Base-by-base conservation (phyloP, 2,888 invertebrate genomes). In the Tachina grossa region DNA sequence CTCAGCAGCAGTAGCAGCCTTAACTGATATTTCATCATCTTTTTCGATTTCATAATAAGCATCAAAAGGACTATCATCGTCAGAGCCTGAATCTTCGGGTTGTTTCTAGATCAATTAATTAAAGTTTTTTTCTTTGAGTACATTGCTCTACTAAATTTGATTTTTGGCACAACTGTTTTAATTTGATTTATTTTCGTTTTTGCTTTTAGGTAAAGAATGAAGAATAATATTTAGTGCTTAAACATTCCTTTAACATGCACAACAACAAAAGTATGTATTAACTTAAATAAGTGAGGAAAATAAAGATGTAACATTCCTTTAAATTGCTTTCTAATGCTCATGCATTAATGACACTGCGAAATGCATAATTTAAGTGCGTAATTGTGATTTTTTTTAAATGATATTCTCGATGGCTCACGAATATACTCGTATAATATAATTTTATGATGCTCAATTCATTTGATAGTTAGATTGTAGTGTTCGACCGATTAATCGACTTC, bases 51-150 rank as follows among this genome's bases (percentile, higher is more conserved):
- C 90, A 88, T 90, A 89, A 89, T 91, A 89, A 88, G 90, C 91
- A 89, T 92, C 92, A 79, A 92, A 92, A 66, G 92, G 92, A 89
- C 89, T 90, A 90, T 92, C 92, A 88, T 92, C 92, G 78, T 92
- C 91, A 88, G 91, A 91, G 80, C 84, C 86, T 88, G 92, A 91
- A 88, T 92, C 92, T 90, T 92, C 92, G 84, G 91, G 92, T 86
- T 91, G 89, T 89, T 88, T 90, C 91, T 91, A 82, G 74, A 82
- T 87, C 57, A 84, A 77, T 77, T 63, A 84, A 61, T 78, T 75
- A 83, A 75, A 69, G 22, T 63, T 55, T 68, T 61, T 57, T 16
- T n/a, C 16, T 43, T 57, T 57, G 14, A 55, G 9, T 39, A 47
- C 16, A 55, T 63, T 59, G 31, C 14, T 53, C 43, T 19, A 19